Conservation (phyloP, 2,797 vertebrate genomes). For the Remorina albescens region DNA sequence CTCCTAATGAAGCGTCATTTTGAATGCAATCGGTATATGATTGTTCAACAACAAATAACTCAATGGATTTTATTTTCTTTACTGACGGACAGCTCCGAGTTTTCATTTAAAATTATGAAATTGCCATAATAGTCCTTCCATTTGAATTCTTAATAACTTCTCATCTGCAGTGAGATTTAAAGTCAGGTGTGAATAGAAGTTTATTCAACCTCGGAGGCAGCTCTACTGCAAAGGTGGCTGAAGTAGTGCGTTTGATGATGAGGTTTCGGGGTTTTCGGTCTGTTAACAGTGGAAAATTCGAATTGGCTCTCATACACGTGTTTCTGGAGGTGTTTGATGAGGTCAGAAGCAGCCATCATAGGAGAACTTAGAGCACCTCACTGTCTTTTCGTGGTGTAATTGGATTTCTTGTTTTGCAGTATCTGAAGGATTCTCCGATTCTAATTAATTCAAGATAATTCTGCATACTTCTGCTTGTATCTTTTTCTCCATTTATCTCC, state of each 20-base stretch:
- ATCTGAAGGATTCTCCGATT: conserved; percentile 26
- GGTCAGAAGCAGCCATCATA: conserved; percentile 22
- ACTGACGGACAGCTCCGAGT: neutral
- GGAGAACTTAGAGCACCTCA: conserved; percentile 11
- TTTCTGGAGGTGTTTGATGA: conserved; percentile 37
- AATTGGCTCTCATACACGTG: conserved; percentile 22
- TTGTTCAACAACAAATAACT: conserved; percentile 8
- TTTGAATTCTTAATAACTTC: too few relatives aligned
- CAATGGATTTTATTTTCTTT: conserved; percentile 1
- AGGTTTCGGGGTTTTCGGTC: neutral
- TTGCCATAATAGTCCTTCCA: neutral
- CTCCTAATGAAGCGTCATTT: conserved; percentile 9
- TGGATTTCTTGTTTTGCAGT: conserved; percentile 22
- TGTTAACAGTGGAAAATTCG: conserved; percentile 31
- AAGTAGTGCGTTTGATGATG: neutral
- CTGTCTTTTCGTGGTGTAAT: conserved; percentile 27
- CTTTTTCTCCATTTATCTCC: neutral
- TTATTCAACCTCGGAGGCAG: neutral
- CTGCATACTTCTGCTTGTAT: neutral
- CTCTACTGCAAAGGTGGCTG: neutral
- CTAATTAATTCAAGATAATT: conserved; percentile 12
- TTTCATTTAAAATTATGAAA: neutral
- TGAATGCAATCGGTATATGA: neutral
- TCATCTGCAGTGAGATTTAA: neutral
- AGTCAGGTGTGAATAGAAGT: neutral